A percentile compares a stretch with the other conserved stretches of the same genome.
phyloP scores from a whole-genome alignment of 2,113 vertebrate genomes.

The Uria aalge region DNA sequence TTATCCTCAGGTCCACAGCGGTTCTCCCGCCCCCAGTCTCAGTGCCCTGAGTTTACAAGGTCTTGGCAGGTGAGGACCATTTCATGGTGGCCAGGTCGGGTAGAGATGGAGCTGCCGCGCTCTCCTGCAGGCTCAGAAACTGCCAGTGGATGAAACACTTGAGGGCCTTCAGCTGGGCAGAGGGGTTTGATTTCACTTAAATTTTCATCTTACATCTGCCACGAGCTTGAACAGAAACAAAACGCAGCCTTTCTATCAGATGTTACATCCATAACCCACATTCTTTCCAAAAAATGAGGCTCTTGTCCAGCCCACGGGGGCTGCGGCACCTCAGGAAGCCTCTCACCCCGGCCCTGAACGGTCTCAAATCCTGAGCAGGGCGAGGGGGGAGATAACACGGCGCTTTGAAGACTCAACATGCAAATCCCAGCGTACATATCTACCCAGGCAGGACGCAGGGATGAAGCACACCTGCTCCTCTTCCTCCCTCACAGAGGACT shows the following conservation, averaged over 20 bases:
- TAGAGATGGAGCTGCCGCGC: rapidly evolving
- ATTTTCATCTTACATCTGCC: background rate
- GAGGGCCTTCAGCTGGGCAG: background rate
- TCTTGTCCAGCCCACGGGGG: background rate
- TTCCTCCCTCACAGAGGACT: background rate
- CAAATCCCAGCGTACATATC: rapidly evolving
- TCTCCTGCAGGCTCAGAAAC: background rate
- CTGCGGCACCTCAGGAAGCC: rapidly evolving
- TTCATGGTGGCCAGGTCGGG: rapidly evolving
- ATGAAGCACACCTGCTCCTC: background rate
- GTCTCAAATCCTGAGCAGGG: background rate
- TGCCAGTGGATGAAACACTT: background rate
- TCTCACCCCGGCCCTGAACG: rapidly evolving
- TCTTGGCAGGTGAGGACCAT: background rate
- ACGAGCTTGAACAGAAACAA: background rate
- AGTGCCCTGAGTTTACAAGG: background rate
- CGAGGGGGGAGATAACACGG: background rate
- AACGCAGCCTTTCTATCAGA: background rate
- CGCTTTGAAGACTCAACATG: background rate
- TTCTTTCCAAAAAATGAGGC: background rate
- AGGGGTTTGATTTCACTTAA: background rate
- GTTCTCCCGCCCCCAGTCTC: background rate
- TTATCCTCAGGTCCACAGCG: background rate
- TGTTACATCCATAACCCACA: background rate
- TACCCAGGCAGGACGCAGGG: rapidly evolving